Percentiles rank a stretch among this genome's conserved stretches.
Evolutionary conservation across 1,140 invertebrate species (phyloP).

Genomic region (Galleria mellonella): DNA sequence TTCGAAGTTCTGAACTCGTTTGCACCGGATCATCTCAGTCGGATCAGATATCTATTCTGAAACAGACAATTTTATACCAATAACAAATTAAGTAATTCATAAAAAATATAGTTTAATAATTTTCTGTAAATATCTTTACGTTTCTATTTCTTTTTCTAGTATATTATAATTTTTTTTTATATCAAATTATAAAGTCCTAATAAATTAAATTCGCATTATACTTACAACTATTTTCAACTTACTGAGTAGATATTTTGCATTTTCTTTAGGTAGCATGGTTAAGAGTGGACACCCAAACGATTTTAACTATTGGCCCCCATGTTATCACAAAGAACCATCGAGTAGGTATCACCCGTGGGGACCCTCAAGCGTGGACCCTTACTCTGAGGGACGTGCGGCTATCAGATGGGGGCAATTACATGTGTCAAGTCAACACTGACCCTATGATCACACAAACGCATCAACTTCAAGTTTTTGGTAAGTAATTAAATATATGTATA

Average conservation of each 20-base stretch:
- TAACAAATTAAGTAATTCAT: too few species aligned
- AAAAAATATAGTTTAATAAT: too few species aligned
- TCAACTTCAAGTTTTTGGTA: conserved; percentile 89
- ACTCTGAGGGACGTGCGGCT: conserved; percentile 84
- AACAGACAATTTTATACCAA: too few species aligned
- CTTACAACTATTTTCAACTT: too few species aligned
- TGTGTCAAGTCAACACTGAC: conserved; percentile 93
- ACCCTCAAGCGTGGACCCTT: conserved; percentile 85
- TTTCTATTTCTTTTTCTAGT: too few species aligned
- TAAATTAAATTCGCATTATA: too few species aligned
- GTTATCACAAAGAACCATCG: conserved; percentile 91
- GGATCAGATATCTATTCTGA: too few species aligned
- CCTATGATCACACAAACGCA: conserved; percentile 91
- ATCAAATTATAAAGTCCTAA: too few species aligned
- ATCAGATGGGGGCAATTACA: conserved; percentile 85
- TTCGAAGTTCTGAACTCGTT: not conserved
- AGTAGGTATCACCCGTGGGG: conserved; percentile 83
- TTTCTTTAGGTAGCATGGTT: conserved; percentile 87
- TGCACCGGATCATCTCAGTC: not conserved
- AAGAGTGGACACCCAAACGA: conserved; percentile 89
- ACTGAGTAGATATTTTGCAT: too few species aligned
- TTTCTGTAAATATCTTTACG: too few species aligned
- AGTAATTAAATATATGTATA: conserved; percentile 37
- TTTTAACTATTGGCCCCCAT: conserved; percentile 87
- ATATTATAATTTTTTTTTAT: too few species aligned